These are phyloP conservation scores for Eudemis profundana DNA, from an alignment of 2,888 invertebrate genomes.

Conservation along the genomic window DNA sequence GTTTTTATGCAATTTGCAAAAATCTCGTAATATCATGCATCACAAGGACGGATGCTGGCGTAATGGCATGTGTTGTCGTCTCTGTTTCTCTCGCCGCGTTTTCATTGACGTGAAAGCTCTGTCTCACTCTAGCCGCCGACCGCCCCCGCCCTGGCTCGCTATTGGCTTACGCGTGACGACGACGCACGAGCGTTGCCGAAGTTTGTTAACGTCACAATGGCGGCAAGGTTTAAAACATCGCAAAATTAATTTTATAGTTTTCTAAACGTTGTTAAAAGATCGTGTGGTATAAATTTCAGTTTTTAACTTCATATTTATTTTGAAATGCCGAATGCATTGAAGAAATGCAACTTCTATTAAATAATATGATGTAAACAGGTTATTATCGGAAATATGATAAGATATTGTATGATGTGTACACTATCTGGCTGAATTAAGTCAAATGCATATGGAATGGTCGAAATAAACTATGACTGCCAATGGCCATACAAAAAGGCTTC, in stretches of 20 bases:
- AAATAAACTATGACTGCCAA: too few relatives aligned
- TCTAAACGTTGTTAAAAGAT: too few relatives aligned
- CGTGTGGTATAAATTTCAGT: too few relatives aligned
- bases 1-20: constrained; percentile 66
- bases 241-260: not conserved
- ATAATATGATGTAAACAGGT: too few relatives aligned
- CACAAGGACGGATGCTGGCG: constrained; percentile 63
- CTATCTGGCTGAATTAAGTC: too few relatives aligned
- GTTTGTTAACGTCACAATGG: constrained; percentile 45
- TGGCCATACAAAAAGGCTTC: too few relatives aligned
- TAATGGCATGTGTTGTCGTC: constrained; percentile 66
- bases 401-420: too few relatives aligned
- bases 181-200: constrained; percentile 49
- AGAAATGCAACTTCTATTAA: too few relatives aligned
- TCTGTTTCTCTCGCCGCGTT: constrained; percentile 53
- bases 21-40: constrained; percentile 72
- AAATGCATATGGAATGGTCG: too few relatives aligned
- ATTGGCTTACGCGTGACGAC: constrained; percentile 53
- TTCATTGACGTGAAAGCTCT: constrained; percentile 39
- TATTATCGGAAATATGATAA: too few relatives aligned
- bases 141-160: constrained; percentile 43
- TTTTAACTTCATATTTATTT: too few relatives aligned
- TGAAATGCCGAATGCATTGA: too few relatives aligned
- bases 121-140: constrained; percentile 61
- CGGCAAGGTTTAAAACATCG: constrained; percentile 50